Base-by-base conservation (phyloP, 2,113 vertebrate genomes). In the Scytalopus superciliaris region DNA sequence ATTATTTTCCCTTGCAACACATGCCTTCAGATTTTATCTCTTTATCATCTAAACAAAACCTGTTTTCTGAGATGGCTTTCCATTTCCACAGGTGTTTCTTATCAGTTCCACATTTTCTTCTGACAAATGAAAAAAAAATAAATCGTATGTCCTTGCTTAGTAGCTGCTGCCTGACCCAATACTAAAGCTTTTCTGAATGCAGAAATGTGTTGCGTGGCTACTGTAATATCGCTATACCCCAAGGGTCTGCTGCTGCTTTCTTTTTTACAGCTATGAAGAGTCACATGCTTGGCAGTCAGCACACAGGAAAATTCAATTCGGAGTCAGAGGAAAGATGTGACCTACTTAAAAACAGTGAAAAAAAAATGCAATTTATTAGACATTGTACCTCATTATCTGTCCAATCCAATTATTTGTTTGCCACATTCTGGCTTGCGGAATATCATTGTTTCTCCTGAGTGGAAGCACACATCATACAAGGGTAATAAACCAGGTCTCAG, bases 1-100 rank as follows among this genome's bases (percentile, higher is more conserved):
- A 72, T 69, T 83, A 94, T 84, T 42, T 68, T 94, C 80, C 52
- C 64, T 91, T 91, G 77, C 59, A 94, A 45, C 75, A 73, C 59
- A 93, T 92, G 91, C 82, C 85, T 95, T 94, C 69, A 89, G 73
- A 68, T 93, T 86, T 92, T 89, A 96, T 97, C 90, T 96, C 76
- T 88, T 94, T 88, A 77, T 76, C 75, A 50, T 87, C 63, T 84
- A 81, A 95, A 91, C 84, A 87, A 91, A 87, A 49, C 59, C 82
- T 85, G 52, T 7, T 87, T 93, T 95, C 82, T 87, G 94, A 84
- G 81, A 77, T 79, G 55, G 78, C 39, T 95, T 94, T 90, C 80
- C 24, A 49, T 96, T 87, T 93, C 78, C 63, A 63, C 72, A 96
- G 73, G 94, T 84, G 95, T 95, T 96, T 96, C 84, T 88, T 81